These are phyloP conservation scores for Belonocnema kinseyi DNA, from an alignment of 1,140 invertebrate genomes.

Conservation along the genomic window DNA sequence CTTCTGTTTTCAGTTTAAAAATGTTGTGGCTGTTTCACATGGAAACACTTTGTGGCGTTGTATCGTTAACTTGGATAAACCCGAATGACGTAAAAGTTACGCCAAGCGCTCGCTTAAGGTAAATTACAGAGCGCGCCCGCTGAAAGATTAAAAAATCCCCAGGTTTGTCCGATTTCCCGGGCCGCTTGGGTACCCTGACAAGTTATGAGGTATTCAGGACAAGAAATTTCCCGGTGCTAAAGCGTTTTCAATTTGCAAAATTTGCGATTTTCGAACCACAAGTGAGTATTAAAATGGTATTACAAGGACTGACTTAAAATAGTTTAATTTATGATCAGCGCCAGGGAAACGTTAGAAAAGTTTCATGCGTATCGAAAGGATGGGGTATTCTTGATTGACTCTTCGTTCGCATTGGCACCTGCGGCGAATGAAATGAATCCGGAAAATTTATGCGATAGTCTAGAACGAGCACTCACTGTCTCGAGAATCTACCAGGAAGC, in stretches of 20 bases:
- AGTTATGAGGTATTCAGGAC: too few species aligned
- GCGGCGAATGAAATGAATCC: conserved; percentile 27
- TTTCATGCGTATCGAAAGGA: background rate
- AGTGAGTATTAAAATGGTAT: background rate
- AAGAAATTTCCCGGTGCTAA: background rate
- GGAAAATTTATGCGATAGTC: conserved; percentile 17
- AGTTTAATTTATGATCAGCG: background rate
- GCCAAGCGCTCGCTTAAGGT: too few species aligned
- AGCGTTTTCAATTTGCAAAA: too few species aligned
- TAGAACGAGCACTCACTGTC: background rate
- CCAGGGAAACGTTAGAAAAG: background rate
- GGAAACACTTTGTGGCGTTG: too few species aligned
- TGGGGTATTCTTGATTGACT: conserved; percentile 22
- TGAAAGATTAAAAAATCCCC: too few species aligned
- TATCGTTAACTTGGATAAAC: too few species aligned
- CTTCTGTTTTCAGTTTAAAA: too few species aligned
- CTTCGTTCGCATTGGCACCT: conserved; percentile 9
- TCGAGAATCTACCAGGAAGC: conserved; percentile 10
- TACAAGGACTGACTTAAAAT: background rate
- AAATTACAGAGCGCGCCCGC: too few species aligned
- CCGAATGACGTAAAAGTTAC: too few species aligned
- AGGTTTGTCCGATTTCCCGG: too few species aligned
- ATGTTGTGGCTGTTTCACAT: too few species aligned
- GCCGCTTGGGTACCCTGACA: too few species aligned
- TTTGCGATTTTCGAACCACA: background rate